phyloP scores from a whole-genome alignment of 1,140 invertebrate species.

The Drosophila nasuta region DNA sequence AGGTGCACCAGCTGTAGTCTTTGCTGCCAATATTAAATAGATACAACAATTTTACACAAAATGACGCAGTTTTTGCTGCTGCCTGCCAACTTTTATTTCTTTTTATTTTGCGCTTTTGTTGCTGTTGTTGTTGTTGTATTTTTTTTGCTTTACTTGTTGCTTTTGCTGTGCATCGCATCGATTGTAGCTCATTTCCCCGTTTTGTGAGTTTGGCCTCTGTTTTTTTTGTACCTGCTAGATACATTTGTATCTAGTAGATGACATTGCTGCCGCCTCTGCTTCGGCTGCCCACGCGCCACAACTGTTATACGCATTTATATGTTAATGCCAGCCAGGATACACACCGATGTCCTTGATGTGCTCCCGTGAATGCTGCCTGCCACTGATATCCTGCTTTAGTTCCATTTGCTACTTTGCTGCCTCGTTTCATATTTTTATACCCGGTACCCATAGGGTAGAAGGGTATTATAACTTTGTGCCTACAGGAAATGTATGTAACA shows the following conservation, averaged over 20 bases:
- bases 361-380: neutral
- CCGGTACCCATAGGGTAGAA: no score
- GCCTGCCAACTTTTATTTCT: slow-evolving; percentile 33
- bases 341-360: slow-evolving; percentile 46
- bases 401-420: neutral
- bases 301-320: slow-evolving; percentile 77
- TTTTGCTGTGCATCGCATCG: slow-evolving; percentile 63
- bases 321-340: slow-evolving; percentile 64
- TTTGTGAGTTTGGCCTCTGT: slow-evolving; percentile 33
- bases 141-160: slow-evolving; percentile 70
- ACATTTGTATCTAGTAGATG: slow-evolving; percentile 50
- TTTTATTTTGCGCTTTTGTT: slow-evolving; percentile 17
- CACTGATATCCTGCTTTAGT: slow-evolving; percentile 3
- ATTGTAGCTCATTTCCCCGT: slow-evolving; percentile 39
- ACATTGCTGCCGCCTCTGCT: slow-evolving; percentile 34
- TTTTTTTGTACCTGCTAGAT: slow-evolving; percentile 56
- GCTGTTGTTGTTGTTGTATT: neutral
- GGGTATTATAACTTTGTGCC: no score
- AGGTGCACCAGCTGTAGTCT: slow-evolving; percentile 38
- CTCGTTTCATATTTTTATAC: neutral
- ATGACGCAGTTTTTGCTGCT: slow-evolving; percentile 71
- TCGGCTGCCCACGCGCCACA: slow-evolving; percentile 14
- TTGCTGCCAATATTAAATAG: slow-evolving; percentile 36
- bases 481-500: no score
- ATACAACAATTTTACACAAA: slow-evolving; percentile 54